Percentiles rank a stretch among this genome's conserved stretches.
Conservation (phyloP, 2,113 vertebrate species). For the Scortum barcoo region DNA sequence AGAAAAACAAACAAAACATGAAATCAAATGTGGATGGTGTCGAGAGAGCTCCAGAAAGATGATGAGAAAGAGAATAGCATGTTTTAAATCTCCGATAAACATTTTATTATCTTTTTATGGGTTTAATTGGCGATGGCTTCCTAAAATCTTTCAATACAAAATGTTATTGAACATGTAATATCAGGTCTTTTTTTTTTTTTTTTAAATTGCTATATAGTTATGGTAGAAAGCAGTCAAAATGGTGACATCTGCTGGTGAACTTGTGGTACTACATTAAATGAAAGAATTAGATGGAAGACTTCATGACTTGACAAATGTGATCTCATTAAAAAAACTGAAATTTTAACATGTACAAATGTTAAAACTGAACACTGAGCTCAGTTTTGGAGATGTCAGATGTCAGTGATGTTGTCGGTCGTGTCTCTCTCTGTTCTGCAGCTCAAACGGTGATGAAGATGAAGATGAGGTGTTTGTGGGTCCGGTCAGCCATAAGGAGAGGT, state of each 20-base stretch:
- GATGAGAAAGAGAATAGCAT: neutral
- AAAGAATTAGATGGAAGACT: neutral
- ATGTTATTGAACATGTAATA: too few species aligned
- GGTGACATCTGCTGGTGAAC: neutral
- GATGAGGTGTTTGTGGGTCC: slow-evolving; percentile 93
- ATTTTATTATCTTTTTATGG: neutral
- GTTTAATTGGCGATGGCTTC: too few species aligned
- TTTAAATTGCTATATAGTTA: neutral
- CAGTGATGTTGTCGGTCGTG: neutral
- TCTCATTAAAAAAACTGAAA: neutral
- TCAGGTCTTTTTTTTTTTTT: too few species aligned
- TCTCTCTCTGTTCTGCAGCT: slow-evolving; percentile 69
- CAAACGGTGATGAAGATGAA: slow-evolving; percentile 83
- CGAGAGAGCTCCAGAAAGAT: neutral
- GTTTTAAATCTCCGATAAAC: neutral
- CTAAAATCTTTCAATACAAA: too few species aligned
- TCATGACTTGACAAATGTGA: neutral
- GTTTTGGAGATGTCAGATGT: neutral
- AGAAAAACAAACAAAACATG: neutral
- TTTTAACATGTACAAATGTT: neutral
- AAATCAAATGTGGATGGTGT: neutral
- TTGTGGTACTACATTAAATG: neutral
- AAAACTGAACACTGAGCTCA: neutral
- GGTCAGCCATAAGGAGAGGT: slow-evolving; percentile 84
- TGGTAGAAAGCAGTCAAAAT: neutral